Conservation (phyloP, 2,113 vertebrate genomes). For the Nibea coibor region DNA sequence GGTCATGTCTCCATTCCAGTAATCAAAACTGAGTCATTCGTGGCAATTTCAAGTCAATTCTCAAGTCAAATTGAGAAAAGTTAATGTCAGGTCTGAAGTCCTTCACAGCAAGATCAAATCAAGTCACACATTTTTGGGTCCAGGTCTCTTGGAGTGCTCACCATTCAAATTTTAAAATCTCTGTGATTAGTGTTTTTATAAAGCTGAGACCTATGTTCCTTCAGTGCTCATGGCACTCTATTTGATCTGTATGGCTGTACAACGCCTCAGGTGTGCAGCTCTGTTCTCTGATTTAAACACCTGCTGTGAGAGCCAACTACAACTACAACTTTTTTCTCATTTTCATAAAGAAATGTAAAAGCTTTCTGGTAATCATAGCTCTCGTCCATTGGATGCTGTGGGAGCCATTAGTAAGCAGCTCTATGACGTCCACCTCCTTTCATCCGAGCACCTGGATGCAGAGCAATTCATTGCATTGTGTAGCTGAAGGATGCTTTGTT, state of each 20-base stretch:
- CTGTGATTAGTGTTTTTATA: background rate
- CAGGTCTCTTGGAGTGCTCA: too few relatives aligned
- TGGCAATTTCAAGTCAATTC: background rate
- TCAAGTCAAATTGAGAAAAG: too few relatives aligned
- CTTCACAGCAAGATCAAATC: background rate
- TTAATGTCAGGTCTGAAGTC: background rate
- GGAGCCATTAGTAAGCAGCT: background rate
- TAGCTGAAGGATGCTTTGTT: background rate
- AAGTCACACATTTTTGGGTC: background rate
- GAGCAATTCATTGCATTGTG: background rate
- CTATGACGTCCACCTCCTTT: background rate
- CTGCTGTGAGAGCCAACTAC: background rate
- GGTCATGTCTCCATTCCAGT: background rate
- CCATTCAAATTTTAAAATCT: too few relatives aligned
- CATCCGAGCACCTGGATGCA: constrained; percentile 8
- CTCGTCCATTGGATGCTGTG: background rate
- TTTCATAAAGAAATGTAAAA: constrained; percentile 8
- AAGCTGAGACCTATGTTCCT: background rate
- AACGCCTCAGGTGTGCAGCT: background rate
- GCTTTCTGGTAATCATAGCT: constrained; percentile 16
- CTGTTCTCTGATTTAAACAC: background rate
- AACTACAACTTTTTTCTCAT: background rate
- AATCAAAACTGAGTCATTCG: background rate
- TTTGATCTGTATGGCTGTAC: too few relatives aligned
- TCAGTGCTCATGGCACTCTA: background rate